Percentiles rank a stretch among this genome's conserved stretches.
Evolutionary conservation across 2,797 vertebrate species (phyloP).

Genomic region (Gephyroberyx darwinii): DNA sequence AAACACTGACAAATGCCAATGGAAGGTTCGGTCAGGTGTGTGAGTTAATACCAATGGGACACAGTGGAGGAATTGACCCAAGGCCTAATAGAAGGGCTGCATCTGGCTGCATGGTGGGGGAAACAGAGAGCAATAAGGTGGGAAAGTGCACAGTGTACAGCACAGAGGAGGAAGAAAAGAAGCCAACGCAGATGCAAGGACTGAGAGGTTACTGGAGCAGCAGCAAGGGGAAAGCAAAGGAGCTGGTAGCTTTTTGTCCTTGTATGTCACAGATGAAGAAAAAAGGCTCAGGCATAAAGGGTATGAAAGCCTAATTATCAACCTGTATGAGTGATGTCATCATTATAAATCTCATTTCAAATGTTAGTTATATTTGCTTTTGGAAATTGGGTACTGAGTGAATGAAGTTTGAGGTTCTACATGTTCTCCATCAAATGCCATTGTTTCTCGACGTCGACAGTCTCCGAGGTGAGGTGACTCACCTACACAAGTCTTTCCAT

Average conservation of each 20-base stretch:
- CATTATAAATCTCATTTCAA: constrained; percentile 47
- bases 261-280: constrained; percentile 74
- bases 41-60: constrained; percentile 67
- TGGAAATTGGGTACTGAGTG: constrained; percentile 38
- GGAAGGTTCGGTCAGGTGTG: constrained; percentile 73
- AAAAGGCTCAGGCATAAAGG: constrained; percentile 39
- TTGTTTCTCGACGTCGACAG: constrained; percentile 46
- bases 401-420: constrained; percentile 28
- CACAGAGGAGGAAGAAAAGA: constrained; percentile 40
- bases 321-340: constrained; percentile 27
- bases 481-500: constrained; percentile 99
- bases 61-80: constrained; percentile 66
- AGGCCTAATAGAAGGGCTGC: constrained; percentile 60
- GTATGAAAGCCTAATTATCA: constrained; percentile 42
- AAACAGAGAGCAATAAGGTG: constrained; percentile 34
- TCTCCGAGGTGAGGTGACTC: constrained; percentile 77
- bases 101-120: constrained; percentile 56
- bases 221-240: constrained; percentile 56
- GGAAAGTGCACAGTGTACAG: constrained; percentile 46
- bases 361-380: constrained; percentile 48
- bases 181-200: constrained; percentile 65
- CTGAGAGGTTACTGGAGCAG: constrained; percentile 72
- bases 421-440: constrained; percentile 45
- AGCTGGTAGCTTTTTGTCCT: constrained; percentile 74
- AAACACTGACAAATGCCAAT: constrained; percentile 73